A percentile compares a stretch with the other conserved stretches of the same genome.
Conservation (phyloP, 1,140 invertebrate species). For the Drosophila orena region DNA sequence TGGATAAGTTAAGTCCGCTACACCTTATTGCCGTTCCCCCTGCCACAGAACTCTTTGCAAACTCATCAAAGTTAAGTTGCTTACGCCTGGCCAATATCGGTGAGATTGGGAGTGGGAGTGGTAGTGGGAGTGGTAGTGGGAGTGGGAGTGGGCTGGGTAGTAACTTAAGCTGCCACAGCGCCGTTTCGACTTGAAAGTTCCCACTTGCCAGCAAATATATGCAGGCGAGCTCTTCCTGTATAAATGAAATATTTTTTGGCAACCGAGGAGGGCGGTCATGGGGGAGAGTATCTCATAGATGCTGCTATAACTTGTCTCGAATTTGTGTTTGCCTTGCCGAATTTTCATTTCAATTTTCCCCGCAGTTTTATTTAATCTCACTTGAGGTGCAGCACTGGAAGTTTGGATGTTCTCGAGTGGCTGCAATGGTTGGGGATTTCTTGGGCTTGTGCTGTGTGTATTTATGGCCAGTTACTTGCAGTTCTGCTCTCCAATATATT, state of each 20-base stretch:
- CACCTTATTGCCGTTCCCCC: neutral
- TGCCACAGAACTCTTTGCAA: conserved; percentile 53
- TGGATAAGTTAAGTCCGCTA: conserved; percentile 33
- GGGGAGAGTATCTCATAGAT: conserved; percentile 37
- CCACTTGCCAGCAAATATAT: conserved; percentile 35
- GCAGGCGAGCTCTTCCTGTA: conserved; percentile 39
- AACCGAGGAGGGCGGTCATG: conserved; percentile 3
- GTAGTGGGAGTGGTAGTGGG: neutral
- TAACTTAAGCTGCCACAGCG: conserved; percentile 43
- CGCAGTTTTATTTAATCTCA: conserved; percentile 82
- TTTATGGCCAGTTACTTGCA: conserved; percentile 8
- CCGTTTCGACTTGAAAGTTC: conserved; percentile 40
- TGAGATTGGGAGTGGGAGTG: conserved; percentile 1
- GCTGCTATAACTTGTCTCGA: conserved; percentile 70
- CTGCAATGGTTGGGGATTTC: conserved; percentile 28
- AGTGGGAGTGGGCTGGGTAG: conserved; percentile 10
- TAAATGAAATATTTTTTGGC: conserved; percentile 69
- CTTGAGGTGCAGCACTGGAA: conserved; percentile 75
- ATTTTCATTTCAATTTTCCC: conserved; percentile 81
- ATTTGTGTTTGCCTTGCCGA: conserved; percentile 77
- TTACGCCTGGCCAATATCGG: conserved; percentile 42
- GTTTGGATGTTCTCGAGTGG: conserved; percentile 59
- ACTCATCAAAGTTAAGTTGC: conserved; percentile 81
- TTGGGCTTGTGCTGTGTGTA: conserved; percentile 2
- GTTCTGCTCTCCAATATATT: conserved; percentile 9